Evolutionary conservation across 2,888 invertebrate species (phyloP), one percentile per base, ranked within the genome.

Genomic region (Dysmachus trigonus): DNA sequence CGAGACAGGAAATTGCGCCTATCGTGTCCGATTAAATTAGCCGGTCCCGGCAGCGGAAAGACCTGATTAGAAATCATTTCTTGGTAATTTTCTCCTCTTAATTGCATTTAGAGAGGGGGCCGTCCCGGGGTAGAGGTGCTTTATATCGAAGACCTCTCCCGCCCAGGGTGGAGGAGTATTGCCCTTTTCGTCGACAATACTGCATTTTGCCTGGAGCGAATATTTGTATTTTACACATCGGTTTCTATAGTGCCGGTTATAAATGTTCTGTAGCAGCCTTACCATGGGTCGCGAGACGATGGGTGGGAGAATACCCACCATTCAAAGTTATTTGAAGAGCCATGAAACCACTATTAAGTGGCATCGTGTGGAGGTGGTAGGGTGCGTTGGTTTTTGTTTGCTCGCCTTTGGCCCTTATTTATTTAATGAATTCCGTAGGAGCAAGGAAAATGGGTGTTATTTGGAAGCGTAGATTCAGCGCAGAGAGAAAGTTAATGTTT

Each of bases 21-120:
- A 73, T 72, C 27, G 81, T 83, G 51, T 74, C 74, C 86, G 82
- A 82, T 86, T 86, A 83, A 33, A 47, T 30, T 74, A 47, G 74
- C 47, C 74, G 74, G 74, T 31, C 74, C 51, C 85, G 22, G 74
- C 73, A 74, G 85, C 38, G 86, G 86, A 86, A 86, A 82, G 82
- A 30, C 22, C 30, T 74, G 82, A 86, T 82, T 81, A 86, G 73
- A 73, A 82, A 86, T 81, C 74, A 86, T 86, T 74, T 74, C 82
- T 76, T 81, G 86, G 81, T 74, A 82, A 86, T 82, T 81, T 72
- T 41, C 77, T n/a, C 22, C 62, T 31, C 62, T 62, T 85, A 77
- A 76, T 76, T 85, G 18, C 71, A 85, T 85, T 85, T 77, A 22
- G 27, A 10, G 62, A 62, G 22, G 62, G 62, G 13, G 22, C 18